These are phyloP conservation scores for Alviniconcha strummeri DNA, from an alignment of 2,888 invertebrate genomes.

Conservation along the genomic window DNA sequence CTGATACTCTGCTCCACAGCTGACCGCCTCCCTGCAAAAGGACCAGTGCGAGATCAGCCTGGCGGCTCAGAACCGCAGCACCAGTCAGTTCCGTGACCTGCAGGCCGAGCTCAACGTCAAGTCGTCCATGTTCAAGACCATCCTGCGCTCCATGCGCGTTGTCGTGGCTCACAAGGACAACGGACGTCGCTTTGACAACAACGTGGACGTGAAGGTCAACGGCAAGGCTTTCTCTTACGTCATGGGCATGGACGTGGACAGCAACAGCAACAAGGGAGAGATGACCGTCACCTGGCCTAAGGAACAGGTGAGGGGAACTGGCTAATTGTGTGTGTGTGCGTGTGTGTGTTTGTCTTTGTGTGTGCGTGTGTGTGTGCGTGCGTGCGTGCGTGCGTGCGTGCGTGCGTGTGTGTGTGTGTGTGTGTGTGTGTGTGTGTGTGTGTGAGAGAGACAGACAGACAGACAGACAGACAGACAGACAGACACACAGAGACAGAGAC, in stretches of 20 bases:
- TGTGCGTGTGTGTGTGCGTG: not conserved
- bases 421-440: not conserved
- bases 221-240: not conserved
- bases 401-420: not conserved
- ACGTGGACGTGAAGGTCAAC: conserved; percentile 18
- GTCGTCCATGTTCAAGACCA: not conserved
- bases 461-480: conserved; percentile 10
- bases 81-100: conserved; percentile 5
- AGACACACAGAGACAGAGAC: not conserved
- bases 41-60: conserved; percentile 16
- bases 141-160: not conserved
- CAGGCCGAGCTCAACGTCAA: conserved; percentile 11
- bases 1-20: not conserved
- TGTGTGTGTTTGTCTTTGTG: not conserved
- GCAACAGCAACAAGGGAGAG: not conserved
- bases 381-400: not conserved
- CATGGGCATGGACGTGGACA: conserved; percentile 12
- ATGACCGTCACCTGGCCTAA: conserved; percentile 4
- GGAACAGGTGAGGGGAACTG: not conserved
- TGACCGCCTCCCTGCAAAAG: conserved; percentile 16
- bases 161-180: conserved; percentile 17
- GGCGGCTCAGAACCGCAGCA: conserved; percentile 20
- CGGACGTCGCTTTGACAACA: conserved; percentile 10
- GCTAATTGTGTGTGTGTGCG: not conserved
- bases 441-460: not conserved